Evolutionary conservation across 2,797 vertebrate species (phyloP).

Genomic region (Chanos chanos): DNA sequence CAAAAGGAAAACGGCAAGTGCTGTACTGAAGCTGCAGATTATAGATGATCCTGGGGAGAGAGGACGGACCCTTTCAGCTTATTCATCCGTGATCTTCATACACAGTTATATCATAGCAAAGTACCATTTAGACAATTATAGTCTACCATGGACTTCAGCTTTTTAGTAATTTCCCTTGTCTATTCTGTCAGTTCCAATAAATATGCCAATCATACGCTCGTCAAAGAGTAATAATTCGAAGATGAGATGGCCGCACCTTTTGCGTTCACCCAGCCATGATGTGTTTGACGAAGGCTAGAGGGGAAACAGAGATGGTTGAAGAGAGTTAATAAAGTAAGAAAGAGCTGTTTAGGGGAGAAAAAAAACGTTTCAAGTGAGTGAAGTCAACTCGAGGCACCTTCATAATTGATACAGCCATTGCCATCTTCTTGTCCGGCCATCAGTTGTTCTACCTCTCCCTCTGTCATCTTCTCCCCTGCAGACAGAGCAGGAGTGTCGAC

Average conservation of each 20-base stretch:
- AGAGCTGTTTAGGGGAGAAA: neutral
- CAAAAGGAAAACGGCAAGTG: too few relatives aligned
- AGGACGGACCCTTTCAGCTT: too few relatives aligned
- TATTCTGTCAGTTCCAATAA: too few relatives aligned
- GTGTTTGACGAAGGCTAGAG: slow-evolving; percentile 78
- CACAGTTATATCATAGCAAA: too few relatives aligned
- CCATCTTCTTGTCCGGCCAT: slow-evolving; percentile 79
- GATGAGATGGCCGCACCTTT: slow-evolving; percentile 17
- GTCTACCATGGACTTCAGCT: too few relatives aligned
- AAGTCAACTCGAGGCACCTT: slow-evolving; percentile 60
- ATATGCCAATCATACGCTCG: too few relatives aligned
- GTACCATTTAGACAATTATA: too few relatives aligned
- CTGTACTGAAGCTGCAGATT: too few relatives aligned
- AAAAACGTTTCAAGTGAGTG: neutral
- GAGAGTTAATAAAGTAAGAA: neutral
- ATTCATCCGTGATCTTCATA: too few relatives aligned
- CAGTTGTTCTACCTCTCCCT: slow-evolving; percentile 78
- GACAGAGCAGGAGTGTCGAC: neutral
- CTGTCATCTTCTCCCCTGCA: slow-evolving; percentile 79
- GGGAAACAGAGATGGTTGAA: slow-evolving; percentile 12
- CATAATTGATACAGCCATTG: slow-evolving; percentile 80
- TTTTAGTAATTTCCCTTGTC: too few relatives aligned
- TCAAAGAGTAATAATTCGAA: too few relatives aligned
- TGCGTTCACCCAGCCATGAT: slow-evolving; percentile 77
- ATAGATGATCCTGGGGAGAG: too few relatives aligned